Percentiles rank a stretch among this genome's conserved stretches.
Evolutionary conservation across 2,888 invertebrate genomes (phyloP).

Genomic region (Nephrocerus scutellatus): DNA sequence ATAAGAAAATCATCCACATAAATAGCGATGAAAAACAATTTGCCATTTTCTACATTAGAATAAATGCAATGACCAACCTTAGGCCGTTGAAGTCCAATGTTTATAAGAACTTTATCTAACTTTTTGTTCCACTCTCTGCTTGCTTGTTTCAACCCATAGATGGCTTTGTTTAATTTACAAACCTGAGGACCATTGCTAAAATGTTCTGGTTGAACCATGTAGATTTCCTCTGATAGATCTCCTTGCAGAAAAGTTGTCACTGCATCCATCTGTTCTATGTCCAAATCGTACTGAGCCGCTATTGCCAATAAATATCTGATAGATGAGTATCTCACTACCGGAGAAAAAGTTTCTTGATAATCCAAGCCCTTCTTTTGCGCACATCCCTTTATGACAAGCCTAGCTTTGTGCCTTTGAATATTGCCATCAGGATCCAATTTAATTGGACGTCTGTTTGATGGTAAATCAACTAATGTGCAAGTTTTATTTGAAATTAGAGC

Average conservation of each 20-base stretch:
- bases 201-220: conserved; percentile 17
- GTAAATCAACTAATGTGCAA: conserved; percentile 21
- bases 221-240: conserved; percentile 18
- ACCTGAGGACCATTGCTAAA: conserved; percentile 12
- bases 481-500: conserved; percentile 23
- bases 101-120: conserved; percentile 10
- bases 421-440: conserved; percentile 8
- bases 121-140: conserved; percentile 18
- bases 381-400: conserved; percentile 17
- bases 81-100: conserved; percentile 6
- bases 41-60: conserved; percentile 2
- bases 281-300: conserved; percentile 6
- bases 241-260: conserved; percentile 21
- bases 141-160: conserved; percentile 23
- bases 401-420: conserved; percentile 11
- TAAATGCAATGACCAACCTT: conserved; percentile 13
- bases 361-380: conserved; percentile 15
- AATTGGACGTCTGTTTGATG: conserved; percentile 10
- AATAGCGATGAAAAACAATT: conserved; percentile 10
- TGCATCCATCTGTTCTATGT: conserved; percentile 18
- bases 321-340: conserved; percentile 15
- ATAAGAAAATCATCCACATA: conserved; percentile 16
- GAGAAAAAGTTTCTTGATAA: conserved; percentile 20
- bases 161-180: conserved; percentile 18
- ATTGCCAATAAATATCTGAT: conserved; percentile 7